Evolutionary conservation across 23 tunicate genomes (phyloP).

Genomic region (Pegea sp.): DNA sequence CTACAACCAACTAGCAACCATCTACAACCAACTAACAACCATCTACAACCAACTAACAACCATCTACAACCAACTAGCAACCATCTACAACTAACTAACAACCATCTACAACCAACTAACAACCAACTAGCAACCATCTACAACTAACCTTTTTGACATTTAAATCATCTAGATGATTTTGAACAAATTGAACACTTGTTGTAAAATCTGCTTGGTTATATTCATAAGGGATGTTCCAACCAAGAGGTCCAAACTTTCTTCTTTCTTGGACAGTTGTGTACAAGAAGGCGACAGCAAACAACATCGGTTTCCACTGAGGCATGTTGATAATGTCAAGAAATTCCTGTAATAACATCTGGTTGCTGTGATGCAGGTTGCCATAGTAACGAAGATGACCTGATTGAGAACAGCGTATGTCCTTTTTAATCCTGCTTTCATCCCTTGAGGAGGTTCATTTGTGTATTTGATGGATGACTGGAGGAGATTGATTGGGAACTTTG

Average conservation of each 20-base stretch:
- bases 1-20: too few species aligned
- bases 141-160: constrained; percentile 88
- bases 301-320: constrained; percentile 99
- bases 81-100: too few species aligned
- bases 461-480: constrained; percentile 94
- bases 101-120: too few species aligned
- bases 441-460: constrained; percentile 99
- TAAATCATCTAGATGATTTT: constrained; percentile 94
- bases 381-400: constrained; percentile 70
- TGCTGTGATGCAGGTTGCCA: constrained; percentile 97
- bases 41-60: too few species aligned
- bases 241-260: constrained; percentile 96
- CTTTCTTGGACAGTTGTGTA: constrained; percentile 96
- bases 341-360: constrained; percentile 90
- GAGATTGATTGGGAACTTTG: constrained; percentile 93
- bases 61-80: too few species aligned
- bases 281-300: constrained; percentile 88
- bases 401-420: constrained; percentile 73
- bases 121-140: too few species aligned
- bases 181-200: constrained; percentile 87
- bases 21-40: too few species aligned
- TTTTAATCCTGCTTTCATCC: constrained; percentile 91
- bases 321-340: constrained; percentile 86
- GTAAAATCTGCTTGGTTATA: constrained; percentile 98
- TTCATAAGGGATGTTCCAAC: constrained; percentile 99